Conservation (phyloP, 2,113 vertebrate species). For the Alethe diademata region DNA sequence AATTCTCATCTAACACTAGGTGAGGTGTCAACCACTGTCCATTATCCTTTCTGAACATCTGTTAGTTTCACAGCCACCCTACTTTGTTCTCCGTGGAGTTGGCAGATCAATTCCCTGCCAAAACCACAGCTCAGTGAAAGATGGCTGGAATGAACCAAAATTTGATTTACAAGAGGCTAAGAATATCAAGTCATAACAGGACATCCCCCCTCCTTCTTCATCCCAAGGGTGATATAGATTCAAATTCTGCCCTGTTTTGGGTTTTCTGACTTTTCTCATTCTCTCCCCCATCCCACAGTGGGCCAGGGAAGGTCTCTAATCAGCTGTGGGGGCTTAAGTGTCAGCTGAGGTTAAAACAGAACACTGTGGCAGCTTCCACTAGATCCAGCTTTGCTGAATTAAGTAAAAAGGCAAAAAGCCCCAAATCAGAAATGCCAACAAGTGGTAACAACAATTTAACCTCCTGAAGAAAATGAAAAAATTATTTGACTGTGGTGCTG, state of each 20-base stretch:
- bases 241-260: neutral
- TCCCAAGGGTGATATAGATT: neutral
- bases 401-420: neutral
- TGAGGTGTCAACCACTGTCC: neutral
- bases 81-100: neutral
- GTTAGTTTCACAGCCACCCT: neutral
- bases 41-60: neutral
- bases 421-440: neutral
- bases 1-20: neutral
- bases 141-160: neutral
- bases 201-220: neutral
- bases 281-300: neutral
- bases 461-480: neutral
- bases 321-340: neutral
- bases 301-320: neutral
- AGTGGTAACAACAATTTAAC: neutral
- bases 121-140: neutral
- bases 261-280: neutral
- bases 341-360: neutral
- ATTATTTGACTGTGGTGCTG: neutral
- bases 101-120: neutral
- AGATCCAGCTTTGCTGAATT: neutral
- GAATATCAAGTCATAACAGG: neutral
- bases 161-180: neutral
- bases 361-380: neutral